Evolutionary conservation across 1,140 invertebrate genomes (phyloP), one percentile per base, ranked within the genome.

Genomic region (Drosophila lowei): DNA sequence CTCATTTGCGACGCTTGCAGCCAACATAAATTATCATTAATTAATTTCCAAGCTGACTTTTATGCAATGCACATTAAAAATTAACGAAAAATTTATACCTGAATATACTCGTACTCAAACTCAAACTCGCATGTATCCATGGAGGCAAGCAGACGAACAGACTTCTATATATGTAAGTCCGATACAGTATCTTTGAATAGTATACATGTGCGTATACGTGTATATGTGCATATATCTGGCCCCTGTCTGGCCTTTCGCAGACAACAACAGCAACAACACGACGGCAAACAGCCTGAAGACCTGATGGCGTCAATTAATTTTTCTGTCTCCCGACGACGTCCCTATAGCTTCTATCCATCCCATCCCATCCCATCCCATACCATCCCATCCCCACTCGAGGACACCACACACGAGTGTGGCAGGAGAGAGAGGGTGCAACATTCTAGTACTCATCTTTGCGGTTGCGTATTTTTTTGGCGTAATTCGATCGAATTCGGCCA

Each of bases 11-110:
- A 77, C 59, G 70, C 73, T 80, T 83, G 79, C 79, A 81, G 79
- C 68, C 74, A 23, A 78, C 83, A 86, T 88, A 86, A 86, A 86
- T 86, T 88, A 88, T 74, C 80, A 74, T 85, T 85, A 85, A 86
- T 85, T 85, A 86, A 85, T 86, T 68, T 74, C 60, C 71, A 86
- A 84, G 84, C 67, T 76, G 80, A 84, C 75, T 83, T 81, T 81
- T 81, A 81, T 81, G 78, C 78, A 81, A 64, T 67, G 57, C 52
- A 75, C 72, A 76, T 75, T 66, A 75, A 75, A 66, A 75, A 53
- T 74, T 58, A 66, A 54, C 23, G 4, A 30, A n/a, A 48, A 11
- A 15, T 28, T 9, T 23, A n/a, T 18, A 25, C 23, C 25, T 43
- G 55, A 44, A 55, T 49, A 55, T 23, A 41, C 41, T 48, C 30